Conservation (phyloP, 2,888 invertebrate genomes). For the Tenthredo amoena region DNA sequence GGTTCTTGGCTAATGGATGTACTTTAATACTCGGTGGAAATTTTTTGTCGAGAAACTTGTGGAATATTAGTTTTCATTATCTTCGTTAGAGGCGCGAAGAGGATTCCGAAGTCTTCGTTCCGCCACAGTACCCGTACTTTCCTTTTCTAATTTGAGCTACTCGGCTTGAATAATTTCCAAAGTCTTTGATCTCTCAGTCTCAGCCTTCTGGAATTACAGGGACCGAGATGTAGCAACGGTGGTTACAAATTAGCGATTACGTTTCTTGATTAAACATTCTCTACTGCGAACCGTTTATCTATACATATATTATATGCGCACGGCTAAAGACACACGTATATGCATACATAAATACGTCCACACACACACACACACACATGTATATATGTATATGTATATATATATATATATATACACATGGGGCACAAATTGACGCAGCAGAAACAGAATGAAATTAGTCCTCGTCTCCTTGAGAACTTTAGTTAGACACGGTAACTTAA, state of each 20-base stretch:
- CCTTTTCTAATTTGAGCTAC: neutral
- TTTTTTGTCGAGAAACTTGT: neutral
- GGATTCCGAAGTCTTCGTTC: neutral
- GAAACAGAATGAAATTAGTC: conserved; percentile 46
- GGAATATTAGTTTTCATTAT: neutral
- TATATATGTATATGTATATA: neutral
- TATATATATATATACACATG: neutral
- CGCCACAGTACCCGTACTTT: neutral
- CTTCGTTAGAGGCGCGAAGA: neutral
- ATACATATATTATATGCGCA: neutral
- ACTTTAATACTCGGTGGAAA: no score
- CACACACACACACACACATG: neutral
- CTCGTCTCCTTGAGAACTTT: conserved; percentile 20
- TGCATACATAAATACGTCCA: neutral
- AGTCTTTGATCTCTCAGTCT: conserved; percentile 24
- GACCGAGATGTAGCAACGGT: neutral
- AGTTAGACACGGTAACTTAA: conserved; percentile 42
- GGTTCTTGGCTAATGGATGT: no score
- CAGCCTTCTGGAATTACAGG: neutral
- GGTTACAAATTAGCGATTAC: conserved; percentile 37
- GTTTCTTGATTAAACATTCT: conserved; percentile 40
- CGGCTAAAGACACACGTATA: no score
- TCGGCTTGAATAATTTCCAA: neutral
- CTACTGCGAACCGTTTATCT: neutral
- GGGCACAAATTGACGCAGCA: conserved; percentile 38